Percentiles rank a stretch among this genome's conserved stretches.
Conservation (phyloP, 2,888 invertebrate genomes). For the Neelides folsomi region DNA sequence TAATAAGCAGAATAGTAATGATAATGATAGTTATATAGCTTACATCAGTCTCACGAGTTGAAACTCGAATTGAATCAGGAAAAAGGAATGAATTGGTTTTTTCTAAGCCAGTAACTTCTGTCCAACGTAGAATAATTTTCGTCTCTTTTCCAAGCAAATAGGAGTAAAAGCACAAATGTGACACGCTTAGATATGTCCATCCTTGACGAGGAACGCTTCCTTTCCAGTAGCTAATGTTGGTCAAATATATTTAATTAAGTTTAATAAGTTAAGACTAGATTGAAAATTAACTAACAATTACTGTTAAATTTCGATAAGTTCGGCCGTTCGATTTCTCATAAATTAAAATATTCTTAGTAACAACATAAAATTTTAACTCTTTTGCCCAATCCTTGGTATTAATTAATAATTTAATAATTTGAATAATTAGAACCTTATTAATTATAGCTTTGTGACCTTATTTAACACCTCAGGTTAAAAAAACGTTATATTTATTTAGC, state of each 20-base stretch:
- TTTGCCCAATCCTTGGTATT: too few species aligned
- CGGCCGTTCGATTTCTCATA: too few species aligned
- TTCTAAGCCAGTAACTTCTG: constrained; percentile 67
- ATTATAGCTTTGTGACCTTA: too few species aligned
- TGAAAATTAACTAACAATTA: constrained; percentile 26
- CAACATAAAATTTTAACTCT: too few species aligned
- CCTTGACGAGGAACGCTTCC: constrained; percentile 88
- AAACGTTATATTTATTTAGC: too few species aligned
- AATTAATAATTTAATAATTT: too few species aligned
- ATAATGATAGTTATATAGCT: constrained; percentile 9
- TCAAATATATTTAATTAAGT: too few species aligned
- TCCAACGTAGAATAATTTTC: constrained; percentile 75
- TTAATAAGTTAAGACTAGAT: constrained; percentile 38
- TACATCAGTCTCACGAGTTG: constrained; percentile 63
- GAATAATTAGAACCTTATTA: too few species aligned
- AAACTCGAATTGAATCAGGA: constrained; percentile 73
- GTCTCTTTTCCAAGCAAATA: constrained; percentile 84
- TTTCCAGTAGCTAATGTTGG: constrained; percentile 78
- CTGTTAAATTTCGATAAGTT: background rate
- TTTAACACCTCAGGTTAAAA: too few species aligned
- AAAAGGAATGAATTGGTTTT: constrained; percentile 63
- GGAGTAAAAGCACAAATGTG: constrained; percentile 90
- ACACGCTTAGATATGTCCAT: constrained; percentile 90
- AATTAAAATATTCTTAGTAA: too few species aligned
- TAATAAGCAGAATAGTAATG: too few species aligned